Evolutionary conservation across 2,113 vertebrate species (phyloP).

Genomic region (Indicator maculatus): DNA sequence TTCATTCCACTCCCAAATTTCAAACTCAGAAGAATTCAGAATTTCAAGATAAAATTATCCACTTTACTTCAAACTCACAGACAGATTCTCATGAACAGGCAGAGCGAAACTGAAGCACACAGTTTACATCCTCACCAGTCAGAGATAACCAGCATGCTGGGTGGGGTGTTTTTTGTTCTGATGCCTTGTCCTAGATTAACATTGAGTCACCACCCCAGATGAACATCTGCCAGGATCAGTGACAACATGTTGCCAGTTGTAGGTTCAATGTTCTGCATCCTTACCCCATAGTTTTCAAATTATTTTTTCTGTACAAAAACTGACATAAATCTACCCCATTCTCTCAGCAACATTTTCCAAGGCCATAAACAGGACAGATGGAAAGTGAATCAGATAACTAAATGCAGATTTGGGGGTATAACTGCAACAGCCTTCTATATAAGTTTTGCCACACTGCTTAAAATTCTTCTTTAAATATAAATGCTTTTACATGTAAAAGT

Average conservation of each 20-base stretch:
- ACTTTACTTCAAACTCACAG: neutral
- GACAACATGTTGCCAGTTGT: neutral
- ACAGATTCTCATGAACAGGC: neutral
- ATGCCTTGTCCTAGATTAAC: neutral
- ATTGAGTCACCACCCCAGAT: neutral
- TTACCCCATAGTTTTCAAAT: neutral
- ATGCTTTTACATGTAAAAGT: neutral
- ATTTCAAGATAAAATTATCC: neutral
- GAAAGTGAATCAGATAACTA: neutral
- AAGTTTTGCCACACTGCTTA: neutral
- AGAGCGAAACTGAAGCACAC: neutral
- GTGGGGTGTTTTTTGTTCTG: neutral
- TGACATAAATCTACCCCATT: neutral
- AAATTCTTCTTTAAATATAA: neutral
- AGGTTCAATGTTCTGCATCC: neutral
- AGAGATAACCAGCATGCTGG: neutral
- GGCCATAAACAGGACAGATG: neutral
- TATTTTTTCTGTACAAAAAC: neutral
- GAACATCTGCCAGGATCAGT: neutral
- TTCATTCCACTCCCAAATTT: slow-evolving; percentile 15
- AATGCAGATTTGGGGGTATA: neutral
- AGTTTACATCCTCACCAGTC: neutral
- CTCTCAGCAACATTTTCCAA: neutral
- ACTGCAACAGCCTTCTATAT: neutral
- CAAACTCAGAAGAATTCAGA: neutral